phyloP scores from a whole-genome alignment of 2,797 vertebrate genomes.

The Halcyon leucocephala region DNA sequence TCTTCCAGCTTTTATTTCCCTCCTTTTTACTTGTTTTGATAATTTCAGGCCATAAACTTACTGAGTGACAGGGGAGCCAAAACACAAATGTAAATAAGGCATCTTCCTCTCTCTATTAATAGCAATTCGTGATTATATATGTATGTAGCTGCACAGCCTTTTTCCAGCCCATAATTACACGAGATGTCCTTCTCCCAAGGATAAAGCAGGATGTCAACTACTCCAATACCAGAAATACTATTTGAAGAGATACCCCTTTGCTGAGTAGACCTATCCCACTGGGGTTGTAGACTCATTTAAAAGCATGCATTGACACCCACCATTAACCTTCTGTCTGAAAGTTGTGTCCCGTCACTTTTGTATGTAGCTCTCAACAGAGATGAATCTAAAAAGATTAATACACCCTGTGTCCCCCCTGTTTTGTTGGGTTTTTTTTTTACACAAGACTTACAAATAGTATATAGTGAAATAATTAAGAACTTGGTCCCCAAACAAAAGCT shows the following conservation, averaged over 20 bases:
- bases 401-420: no score
- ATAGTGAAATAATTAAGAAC: neutral
- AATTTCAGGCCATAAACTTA: neutral
- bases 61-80: neutral
- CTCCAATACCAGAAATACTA: neutral
- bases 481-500: neutral
- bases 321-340: neutral
- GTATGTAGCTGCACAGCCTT: neutral
- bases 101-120: constrained; percentile 1
- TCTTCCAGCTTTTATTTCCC: neutral
- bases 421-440: neutral
- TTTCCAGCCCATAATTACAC: neutral
- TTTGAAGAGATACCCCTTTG: neutral
- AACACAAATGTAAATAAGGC: constrained; percentile 16
- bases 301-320: neutral
- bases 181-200: neutral
- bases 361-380: neutral
- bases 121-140: neutral
- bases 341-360: neutral
- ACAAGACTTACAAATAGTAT: neutral
- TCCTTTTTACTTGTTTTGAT: neutral
- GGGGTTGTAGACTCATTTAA: neutral
- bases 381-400: neutral
- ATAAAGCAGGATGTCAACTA: neutral
- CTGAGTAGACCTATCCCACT: neutral